Evolutionary conservation across 2,797 vertebrate genomes (phyloP).

Genomic region (Microcaecilia unicolor): DNA sequence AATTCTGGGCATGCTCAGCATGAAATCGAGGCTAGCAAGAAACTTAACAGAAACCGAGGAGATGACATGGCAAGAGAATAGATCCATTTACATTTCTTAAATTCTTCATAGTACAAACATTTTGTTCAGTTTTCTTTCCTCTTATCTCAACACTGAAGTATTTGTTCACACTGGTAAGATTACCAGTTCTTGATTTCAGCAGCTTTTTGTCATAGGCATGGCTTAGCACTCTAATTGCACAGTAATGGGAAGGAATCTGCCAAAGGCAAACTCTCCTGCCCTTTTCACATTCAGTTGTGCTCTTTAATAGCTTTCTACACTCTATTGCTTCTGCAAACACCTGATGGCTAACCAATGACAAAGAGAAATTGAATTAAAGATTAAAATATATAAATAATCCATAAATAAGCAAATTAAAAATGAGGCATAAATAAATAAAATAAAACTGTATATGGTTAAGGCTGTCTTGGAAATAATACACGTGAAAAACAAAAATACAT

Average conservation of each 20-base stretch:
- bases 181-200: conserved; percentile 7
- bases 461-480: conserved; percentile 70
- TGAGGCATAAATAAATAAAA: conserved; percentile 92
- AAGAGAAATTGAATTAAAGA: conserved; percentile 60
- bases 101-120: conserved; percentile 6
- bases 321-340: conserved; percentile 91
- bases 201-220: conserved; percentile 29
- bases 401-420: conserved; percentile 56
- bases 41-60: conserved; percentile 5
- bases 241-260: conserved; percentile 67
- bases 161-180: conserved; percentile 5
- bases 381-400: conserved; percentile 41
- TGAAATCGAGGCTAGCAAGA: conserved; percentile 13
- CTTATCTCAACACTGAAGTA: neutral
- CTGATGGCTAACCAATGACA: conserved; percentile 59
- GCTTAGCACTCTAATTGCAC: conserved; percentile 66
- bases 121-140: conserved; percentile 1
- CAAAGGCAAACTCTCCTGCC: conserved; percentile 64
- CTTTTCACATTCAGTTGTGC: conserved; percentile 77
- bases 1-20: conserved; percentile 33
- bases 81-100: conserved; percentile 15
- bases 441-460: conserved; percentile 85
- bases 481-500: conserved; percentile 51
- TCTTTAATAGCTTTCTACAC: conserved; percentile 84
- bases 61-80: conserved; percentile 5